Conservation (phyloP, 1,140 invertebrate species). For the Drepana arcuata region DNA sequence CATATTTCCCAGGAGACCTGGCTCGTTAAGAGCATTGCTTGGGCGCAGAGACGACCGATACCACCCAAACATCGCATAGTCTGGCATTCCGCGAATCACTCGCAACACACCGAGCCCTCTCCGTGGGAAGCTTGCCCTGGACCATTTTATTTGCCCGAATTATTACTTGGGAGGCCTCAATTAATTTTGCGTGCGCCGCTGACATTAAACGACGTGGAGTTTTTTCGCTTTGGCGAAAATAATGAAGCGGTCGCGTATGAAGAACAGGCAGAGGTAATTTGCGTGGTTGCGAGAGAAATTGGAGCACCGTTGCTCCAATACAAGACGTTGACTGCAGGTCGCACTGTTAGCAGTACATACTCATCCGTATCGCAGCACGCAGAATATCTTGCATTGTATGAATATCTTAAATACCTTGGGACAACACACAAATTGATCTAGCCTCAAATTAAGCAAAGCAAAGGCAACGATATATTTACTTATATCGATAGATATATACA, state of each 20-base stretch:
- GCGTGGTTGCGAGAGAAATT: conserved; percentile 26
- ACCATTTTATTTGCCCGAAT: conserved; percentile 41
- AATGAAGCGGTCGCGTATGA: conserved; percentile 23
- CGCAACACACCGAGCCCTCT: conserved; percentile 13
- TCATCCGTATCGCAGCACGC: too few species aligned
- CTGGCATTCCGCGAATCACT: too few species aligned
- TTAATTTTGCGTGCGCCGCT: conserved; percentile 38
- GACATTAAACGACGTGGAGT: conserved; percentile 27
- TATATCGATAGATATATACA: too few species aligned
- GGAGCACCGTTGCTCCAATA: too few species aligned
- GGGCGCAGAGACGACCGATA: conserved; percentile 5
- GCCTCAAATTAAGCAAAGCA: too few species aligned
- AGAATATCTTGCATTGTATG: too few species aligned
- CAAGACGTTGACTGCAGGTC: too few species aligned
- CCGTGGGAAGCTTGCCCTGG: conserved; percentile 35
- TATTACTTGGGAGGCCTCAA: conserved; percentile 46
- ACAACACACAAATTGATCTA: too few species aligned
- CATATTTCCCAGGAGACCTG: conserved; percentile 14
- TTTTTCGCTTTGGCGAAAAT: conserved; percentile 40
- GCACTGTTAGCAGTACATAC: too few species aligned
- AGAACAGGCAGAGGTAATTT: conserved; percentile 19
- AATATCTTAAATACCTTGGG: too few species aligned
- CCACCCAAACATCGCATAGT: conserved; percentile 18
- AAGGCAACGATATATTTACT: too few species aligned
- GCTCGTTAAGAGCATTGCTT: conserved; percentile 14